A percentile compares a stretch with the other conserved stretches of the same genome.
These are phyloP conservation scores for Coenonympha arcania DNA, from an alignment of 2,888 invertebrate species.

Conservation along the genomic window DNA sequence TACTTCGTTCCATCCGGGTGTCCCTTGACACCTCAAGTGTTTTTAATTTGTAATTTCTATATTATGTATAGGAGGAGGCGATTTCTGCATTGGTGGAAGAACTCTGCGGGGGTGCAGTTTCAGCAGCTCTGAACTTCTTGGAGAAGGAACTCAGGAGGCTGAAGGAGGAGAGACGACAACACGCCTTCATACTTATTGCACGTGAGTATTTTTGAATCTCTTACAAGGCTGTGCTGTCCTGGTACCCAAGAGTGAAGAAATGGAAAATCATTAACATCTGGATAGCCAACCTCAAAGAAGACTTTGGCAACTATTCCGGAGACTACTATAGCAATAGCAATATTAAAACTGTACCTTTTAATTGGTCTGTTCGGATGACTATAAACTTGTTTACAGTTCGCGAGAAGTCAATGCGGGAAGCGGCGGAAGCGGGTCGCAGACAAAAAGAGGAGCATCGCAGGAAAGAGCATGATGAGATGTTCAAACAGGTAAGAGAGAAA, in stretches of 20 bases:
- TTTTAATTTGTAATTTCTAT: not conserved
- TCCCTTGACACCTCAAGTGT: no score
- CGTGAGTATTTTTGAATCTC: conserved; percentile 34
- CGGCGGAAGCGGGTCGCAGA: conserved; percentile 83
- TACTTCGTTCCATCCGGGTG: no score
- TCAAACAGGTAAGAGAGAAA: conserved; percentile 71
- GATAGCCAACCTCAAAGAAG: no score
- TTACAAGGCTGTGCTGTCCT: not conserved
- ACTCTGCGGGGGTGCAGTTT: conserved; percentile 81
- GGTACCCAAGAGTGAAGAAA: not conserved
- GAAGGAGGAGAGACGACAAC: conserved; percentile 83
- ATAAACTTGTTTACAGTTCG: conserved; percentile 66
- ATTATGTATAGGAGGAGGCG: conserved; percentile 58
- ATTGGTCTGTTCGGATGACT: not conserved
- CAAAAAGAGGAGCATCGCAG: conserved; percentile 83
- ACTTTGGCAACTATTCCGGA: no score
- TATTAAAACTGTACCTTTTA: no score
- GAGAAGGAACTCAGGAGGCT: conserved; percentile 84
- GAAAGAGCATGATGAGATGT: conserved; percentile 85
- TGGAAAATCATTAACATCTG: no score
- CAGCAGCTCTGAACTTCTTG: conserved; percentile 79
- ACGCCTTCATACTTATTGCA: conserved; percentile 84
- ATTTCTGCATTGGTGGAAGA: conserved; percentile 77
- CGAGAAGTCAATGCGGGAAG: conserved; percentile 83
- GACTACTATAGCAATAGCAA: no score